Percentiles rank a stretch among this genome's conserved stretches.
phyloP scores from a whole-genome alignment of 2,113 vertebrate genomes.

The Solenodon paradoxus region DNA sequence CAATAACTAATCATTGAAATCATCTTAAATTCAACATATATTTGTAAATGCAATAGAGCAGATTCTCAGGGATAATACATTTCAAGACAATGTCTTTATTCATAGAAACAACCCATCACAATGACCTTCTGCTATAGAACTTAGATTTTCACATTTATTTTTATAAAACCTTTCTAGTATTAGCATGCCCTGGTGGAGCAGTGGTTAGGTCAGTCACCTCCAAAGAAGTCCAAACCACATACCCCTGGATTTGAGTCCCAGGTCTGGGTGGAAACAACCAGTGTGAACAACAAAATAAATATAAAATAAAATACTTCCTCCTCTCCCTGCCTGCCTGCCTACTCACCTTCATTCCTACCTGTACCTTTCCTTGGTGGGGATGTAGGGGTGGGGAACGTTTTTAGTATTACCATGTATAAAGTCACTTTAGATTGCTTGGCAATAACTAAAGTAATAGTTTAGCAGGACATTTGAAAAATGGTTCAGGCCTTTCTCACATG shows the following conservation, averaged over 20 bases:
- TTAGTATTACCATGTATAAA: background rate
- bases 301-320: no score
- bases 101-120: background rate
- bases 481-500: background rate
- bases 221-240: no score
- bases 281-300: no score
- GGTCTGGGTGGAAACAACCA: no score
- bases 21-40: background rate
- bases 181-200: no score
- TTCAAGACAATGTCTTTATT: background rate
- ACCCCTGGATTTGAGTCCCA: no score
- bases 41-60: background rate
- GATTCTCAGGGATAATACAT: background rate
- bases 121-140: background rate
- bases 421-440: background rate
- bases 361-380: no score
- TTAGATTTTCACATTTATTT: background rate
- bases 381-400: no score
- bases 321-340: no score
- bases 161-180: background rate
- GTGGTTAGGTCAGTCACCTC: no score
- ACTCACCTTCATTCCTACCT: no score
- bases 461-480: background rate
- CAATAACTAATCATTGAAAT: background rate
- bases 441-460: background rate